phyloP scores from a whole-genome alignment of 2,888 invertebrate genomes.

The Phasia obesa region DNA sequence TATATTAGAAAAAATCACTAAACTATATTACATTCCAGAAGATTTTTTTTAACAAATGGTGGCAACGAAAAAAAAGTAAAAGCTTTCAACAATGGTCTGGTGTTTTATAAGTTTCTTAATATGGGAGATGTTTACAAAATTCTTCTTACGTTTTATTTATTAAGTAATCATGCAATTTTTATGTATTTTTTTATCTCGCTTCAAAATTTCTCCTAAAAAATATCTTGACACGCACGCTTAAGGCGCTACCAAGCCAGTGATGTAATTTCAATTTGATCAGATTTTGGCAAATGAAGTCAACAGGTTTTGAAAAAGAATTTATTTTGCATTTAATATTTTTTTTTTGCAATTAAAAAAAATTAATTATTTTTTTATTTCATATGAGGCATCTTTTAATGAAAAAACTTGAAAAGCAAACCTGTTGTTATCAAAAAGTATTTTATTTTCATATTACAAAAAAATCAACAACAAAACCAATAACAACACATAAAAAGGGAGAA shows the following conservation, averaged over 20 bases:
- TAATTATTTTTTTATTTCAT: neutral
- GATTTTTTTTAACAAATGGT: no score
- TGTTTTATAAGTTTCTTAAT: no score
- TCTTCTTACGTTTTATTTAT: no score
- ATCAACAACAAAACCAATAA: slow-evolving; percentile 23
- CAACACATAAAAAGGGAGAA: slow-evolving; percentile 52
- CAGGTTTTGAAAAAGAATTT: slow-evolving; percentile 39
- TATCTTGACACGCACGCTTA: neutral
- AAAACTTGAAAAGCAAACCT: slow-evolving; percentile 30
- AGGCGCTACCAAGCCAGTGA: neutral
- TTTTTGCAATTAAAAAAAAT: slow-evolving; percentile 11
- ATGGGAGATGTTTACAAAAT: no score
- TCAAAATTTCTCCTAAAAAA: slow-evolving; percentile 28
- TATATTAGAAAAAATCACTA: no score
- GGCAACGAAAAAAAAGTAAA: no score
- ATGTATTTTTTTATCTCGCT: neutral
- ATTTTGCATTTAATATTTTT: neutral
- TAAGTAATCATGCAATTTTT: neutral
- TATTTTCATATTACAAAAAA: neutral
- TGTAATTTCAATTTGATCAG: slow-evolving; percentile 32
- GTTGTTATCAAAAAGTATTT: slow-evolving; percentile 50
- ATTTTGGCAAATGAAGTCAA: slow-evolving; percentile 2
- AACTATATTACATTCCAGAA: no score
- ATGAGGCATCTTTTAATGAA: slow-evolving; percentile 24
- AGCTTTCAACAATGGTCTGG: no score